Conservation (phyloP, 35 echinoderm and acorn worm genomes). For the Diadema setosum region DNA sequence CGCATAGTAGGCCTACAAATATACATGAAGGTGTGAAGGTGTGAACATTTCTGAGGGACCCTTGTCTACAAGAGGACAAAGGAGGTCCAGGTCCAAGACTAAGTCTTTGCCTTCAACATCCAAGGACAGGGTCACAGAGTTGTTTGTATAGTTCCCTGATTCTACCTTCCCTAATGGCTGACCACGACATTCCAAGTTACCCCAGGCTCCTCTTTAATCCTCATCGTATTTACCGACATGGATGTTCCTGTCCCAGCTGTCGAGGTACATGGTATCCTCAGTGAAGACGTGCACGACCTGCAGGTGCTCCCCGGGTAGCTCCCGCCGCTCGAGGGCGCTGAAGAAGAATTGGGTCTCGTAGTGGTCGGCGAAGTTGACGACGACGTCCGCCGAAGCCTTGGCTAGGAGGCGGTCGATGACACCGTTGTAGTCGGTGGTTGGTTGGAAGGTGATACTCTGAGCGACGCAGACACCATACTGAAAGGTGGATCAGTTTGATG, state of each 20-base stretch:
- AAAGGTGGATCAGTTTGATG: no score
- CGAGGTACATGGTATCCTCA: not conserved
- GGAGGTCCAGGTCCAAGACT: no score
- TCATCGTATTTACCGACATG: not conserved
- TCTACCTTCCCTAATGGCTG: no score
- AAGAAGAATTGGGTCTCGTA: not conserved
- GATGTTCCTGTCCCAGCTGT: not conserved
- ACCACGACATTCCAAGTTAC: no score
- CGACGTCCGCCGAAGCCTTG: not conserved
- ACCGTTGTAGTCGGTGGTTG: not conserved
- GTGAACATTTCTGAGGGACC: no score
- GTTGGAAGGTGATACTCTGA: not conserved
- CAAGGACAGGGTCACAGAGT: no score
- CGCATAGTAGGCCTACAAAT: no score
- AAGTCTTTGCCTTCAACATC: no score
- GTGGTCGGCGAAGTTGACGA: not conserved
- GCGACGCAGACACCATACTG: conserved; percentile 25
- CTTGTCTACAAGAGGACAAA: no score
- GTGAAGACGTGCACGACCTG: not conserved
- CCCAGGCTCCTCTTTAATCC: no score
- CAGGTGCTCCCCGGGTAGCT: not conserved
- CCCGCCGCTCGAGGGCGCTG: not conserved
- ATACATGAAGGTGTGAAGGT: no score
- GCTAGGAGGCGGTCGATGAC: not conserved
- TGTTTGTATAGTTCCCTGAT: no score